Base-by-base conservation (phyloP, 2,113 vertebrate genomes). In the Tapirus terrestris region DNA sequence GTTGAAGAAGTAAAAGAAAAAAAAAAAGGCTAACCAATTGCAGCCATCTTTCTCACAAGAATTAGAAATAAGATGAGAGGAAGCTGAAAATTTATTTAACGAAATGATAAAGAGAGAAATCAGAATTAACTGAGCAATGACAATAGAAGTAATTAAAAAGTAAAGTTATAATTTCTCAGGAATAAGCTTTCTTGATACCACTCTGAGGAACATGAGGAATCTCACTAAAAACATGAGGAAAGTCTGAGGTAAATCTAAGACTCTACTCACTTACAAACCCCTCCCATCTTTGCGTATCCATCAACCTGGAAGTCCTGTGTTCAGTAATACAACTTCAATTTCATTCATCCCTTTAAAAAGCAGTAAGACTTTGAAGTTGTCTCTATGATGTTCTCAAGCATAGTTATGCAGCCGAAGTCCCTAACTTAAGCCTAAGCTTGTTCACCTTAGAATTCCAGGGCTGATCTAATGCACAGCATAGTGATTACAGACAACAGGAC, bases 91-190 rank as follows among this genome's bases (percentile, higher is more conserved):
- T 60, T 3, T 88, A 82, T 63, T 86, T 85, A 95, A 33, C 48
- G 82, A 96, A 96, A 96, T 36, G 9, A n/a, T 45, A 68, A 81
- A n/a, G 33, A 4, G 16, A 14, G 25, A 75, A 77, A 81, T 53
- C 48, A 93, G 48, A 92, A 83, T 60, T 76, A 92, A 91, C 25
- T 29, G 0, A 89, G 21, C 27, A 92, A 60, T 75, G 33, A 70
- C 48, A 94, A 60, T 18, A 95, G 36, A 95, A 96, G 88, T 89
- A 77, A 95, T 9, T 3, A 79, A 86, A 97, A 95, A 96, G 29
- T n/a, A 87, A 96, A 97, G n/a, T 95, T 90, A 90, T 17, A 48
- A 67, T 12, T 72, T 80, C 79, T 89, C 0, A 79, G 56, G 39
- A 84, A 83, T 80, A 92, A 60, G 79, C 61, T 67, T 80, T 73